phyloP scores from a whole-genome alignment of 2,113 vertebrate species.

The Meleagris gallopavo region DNA sequence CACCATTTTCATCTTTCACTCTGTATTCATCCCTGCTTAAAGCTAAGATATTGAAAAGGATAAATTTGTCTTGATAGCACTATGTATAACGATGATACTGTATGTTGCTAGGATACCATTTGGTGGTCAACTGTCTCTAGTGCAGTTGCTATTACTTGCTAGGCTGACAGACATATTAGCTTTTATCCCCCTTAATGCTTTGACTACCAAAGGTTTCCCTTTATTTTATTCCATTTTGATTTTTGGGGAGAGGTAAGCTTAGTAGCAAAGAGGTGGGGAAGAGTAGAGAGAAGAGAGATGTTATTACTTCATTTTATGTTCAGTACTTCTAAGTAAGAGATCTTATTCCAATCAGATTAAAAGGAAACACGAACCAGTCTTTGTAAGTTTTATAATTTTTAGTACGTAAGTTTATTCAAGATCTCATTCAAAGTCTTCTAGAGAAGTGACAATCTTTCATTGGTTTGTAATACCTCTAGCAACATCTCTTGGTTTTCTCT shows the following conservation, averaged over 20 bases:
- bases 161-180: slow-evolving; percentile 34
- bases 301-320: not conserved
- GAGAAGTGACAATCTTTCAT: not conserved
- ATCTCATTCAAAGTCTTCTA: not conserved
- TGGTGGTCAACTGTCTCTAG: slow-evolving; percentile 53
- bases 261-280: not conserved
- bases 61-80: slow-evolving; percentile 68
- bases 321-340: not conserved
- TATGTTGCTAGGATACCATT: slow-evolving; percentile 73
- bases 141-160: slow-evolving; percentile 20
- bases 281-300: not conserved
- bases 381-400: not conserved
- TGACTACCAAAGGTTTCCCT: not conserved
- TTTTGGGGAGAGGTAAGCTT: not conserved
- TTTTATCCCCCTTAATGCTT: slow-evolving; percentile 42
- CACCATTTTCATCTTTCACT: slow-evolving; percentile 23
- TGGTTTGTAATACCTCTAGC: not conserved
- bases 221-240: slow-evolving; percentile 17
- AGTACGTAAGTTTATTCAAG: not conserved
- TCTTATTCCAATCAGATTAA: not conserved
- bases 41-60: slow-evolving; percentile 59
- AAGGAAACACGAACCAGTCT: not conserved
- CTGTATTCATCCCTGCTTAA: slow-evolving; percentile 24
- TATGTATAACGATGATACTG: slow-evolving; percentile 35
- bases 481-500: not conserved